Base-by-base conservation (phyloP, 2,113 vertebrate genomes). In the Lophotis ruficrista region DNA sequence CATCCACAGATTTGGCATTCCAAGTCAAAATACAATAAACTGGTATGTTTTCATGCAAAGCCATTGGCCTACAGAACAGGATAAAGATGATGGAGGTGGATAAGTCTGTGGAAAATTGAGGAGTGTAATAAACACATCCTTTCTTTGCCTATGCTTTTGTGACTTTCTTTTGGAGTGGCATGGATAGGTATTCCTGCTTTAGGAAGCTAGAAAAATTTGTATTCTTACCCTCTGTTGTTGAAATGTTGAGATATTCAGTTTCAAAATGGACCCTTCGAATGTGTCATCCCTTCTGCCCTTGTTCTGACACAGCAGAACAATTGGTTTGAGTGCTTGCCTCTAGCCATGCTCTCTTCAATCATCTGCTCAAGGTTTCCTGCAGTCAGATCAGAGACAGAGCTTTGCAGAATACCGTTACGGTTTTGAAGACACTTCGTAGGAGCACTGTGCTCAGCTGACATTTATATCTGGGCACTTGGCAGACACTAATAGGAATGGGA, bases 231-330 rank as follows among this genome's bases (percentile, higher is more conserved):
- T 83, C 30, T 83, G 12, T 69, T 89, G 28, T 20, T 56, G 41
- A 94, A 68, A 83, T 37, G 64, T 84, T 51, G 93, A 96, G 50
- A 51, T 64, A 70, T 3, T 89, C 64, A 18, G 18, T 72, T 89
- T 89, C 41, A 62, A 68, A 90, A 84, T 9, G 9, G 53, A 81
- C 18, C 21, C 19, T 94, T 94, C 7, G 4, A 94, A 89, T 48
- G 24, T 71, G 45, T 93, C 73, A 56, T 92, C 28, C 28, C 15
- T 96, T 90, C 53, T 93, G 56, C 51, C 56, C 56, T 68, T 96
- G 72, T 84, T 95, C 64, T 96, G 72, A 90, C 79, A 89, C 35
- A 82, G 64, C 64, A 92, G 83, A 95, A 84, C 73, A 87, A 83
- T 84, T 91, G 72, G 43, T 84, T 93, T 93, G 88, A 93, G 71